Evolutionary conservation across 2,888 invertebrate genomes (phyloP).

Genomic region (Drosophila macrospina): DNA sequence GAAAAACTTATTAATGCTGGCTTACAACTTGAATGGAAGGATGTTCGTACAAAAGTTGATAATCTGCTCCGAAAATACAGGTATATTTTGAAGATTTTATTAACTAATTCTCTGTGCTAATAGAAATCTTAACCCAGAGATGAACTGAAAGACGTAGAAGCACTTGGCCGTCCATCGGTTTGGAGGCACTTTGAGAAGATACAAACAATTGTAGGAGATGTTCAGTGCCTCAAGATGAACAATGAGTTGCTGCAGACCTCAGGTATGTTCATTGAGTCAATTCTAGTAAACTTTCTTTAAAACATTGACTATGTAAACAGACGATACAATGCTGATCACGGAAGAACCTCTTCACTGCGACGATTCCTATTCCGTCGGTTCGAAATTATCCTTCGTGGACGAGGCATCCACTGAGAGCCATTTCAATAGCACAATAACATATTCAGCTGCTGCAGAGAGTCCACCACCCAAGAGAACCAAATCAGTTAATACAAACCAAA

Average conservation of each 20-base stretch:
- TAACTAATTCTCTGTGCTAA: not conserved
- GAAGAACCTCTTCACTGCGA: not conserved
- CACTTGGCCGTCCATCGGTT: not conserved
- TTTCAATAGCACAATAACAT: not conserved
- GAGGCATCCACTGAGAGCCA: not conserved
- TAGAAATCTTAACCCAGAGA: not conserved
- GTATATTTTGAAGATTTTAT: not conserved
- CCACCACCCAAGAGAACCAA: not conserved
- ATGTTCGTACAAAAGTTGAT: slow-evolving; percentile 7
- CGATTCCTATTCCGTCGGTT: not conserved
- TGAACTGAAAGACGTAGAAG: not conserved
- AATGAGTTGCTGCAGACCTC: not conserved
- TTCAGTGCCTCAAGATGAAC: not conserved
- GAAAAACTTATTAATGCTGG: not conserved
- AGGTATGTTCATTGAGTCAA: not conserved
- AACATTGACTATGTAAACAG: not conserved
- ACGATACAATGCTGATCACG: not conserved
- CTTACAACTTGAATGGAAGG: not conserved
- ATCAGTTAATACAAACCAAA: not conserved
- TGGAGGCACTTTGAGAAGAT: not conserved
- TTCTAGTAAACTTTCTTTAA: not conserved
- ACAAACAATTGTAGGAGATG: not conserved
- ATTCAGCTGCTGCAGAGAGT: not conserved
- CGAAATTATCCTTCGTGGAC: not conserved
- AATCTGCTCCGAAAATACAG: slow-evolving; percentile 4